Conservation (phyloP, 37 sponge, comb jelly and placozoan species). For the Sycon ciliatum region DNA sequence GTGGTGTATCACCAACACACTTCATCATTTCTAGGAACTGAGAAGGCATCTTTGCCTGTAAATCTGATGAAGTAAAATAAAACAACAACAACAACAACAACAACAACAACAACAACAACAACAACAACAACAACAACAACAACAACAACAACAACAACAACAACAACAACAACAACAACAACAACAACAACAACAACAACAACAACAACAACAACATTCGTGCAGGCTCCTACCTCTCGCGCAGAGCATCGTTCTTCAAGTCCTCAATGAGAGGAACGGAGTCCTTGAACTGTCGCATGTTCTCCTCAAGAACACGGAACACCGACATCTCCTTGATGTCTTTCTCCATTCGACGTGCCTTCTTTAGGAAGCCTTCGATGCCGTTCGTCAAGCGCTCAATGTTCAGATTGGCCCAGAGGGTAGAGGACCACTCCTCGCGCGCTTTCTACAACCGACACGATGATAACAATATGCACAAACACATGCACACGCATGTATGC, state of each 20-base stretch:
- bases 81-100: no score
- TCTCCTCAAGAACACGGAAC: constrained; percentile 87
- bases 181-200: no score
- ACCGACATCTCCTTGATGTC: constrained; percentile 79
- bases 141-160: no score
- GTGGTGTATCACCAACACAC: no score
- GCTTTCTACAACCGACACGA: constrained; percentile 67
- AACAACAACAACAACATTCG: no score
- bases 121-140: no score
- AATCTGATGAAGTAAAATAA: no score
- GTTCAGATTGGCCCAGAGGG: constrained; percentile 94
- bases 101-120: no score
- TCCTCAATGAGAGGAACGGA: constrained; percentile 95
- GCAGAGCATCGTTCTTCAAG: constrained; percentile 92
- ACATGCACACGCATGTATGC: constrained; percentile 1
- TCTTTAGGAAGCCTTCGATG: constrained; percentile 82
- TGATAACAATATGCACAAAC: background rate
- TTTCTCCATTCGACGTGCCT: constrained; percentile 78
- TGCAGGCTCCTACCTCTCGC: constrained; percentile 53
- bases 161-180: no score
- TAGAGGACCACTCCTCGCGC: constrained; percentile 92
- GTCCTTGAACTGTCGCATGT: constrained; percentile 90
- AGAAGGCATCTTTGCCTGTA: no score
- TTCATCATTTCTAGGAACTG: no score
- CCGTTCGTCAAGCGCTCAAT: constrained; percentile 79